These are phyloP conservation scores for Himalopsyche phryganea DNA, from an alignment of 1,140 invertebrate genomes.

Conservation along the genomic window DNA sequence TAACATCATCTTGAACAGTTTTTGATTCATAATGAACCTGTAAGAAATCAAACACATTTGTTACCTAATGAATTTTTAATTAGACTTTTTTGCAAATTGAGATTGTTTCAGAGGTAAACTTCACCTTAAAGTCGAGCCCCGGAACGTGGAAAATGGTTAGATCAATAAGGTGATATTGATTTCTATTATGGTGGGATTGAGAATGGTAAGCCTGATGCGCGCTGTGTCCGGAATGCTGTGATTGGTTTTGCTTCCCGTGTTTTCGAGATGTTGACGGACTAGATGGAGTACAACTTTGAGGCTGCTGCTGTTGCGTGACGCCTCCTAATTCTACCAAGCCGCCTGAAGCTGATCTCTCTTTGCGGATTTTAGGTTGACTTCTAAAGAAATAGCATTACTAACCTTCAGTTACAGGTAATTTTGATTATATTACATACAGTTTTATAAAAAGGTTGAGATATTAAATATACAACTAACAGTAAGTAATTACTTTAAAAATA, in stretches of 20 bases:
- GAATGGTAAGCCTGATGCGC: constrained; percentile 39
- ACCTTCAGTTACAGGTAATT: neutral
- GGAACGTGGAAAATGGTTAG: constrained; percentile 93
- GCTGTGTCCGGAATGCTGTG: constrained; percentile 20
- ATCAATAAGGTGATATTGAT: constrained; percentile 63
- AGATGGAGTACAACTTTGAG: constrained; percentile 20
- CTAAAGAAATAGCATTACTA: constrained; percentile 2
- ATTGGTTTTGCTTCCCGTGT: constrained; percentile 40
- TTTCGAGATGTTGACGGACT: constrained; percentile 53
- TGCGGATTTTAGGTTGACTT: constrained; percentile 39
- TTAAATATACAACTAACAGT: too few species aligned
- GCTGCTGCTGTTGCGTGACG: neutral
- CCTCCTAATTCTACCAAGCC: constrained; percentile 38
- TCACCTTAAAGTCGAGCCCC: constrained; percentile 88
- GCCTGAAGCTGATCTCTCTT: constrained; percentile 46
- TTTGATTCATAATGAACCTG: constrained; percentile 85
- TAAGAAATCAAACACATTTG: neutral
- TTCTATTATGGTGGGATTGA: constrained; percentile 43
- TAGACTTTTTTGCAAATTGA: too few species aligned
- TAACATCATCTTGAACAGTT: constrained; percentile 63
- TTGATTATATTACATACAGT: too few species aligned
- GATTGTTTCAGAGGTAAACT: too few species aligned
- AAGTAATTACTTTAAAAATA: too few species aligned
- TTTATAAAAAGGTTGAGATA: neutral
- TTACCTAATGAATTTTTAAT: too few species aligned